phyloP scores from a whole-genome alignment of 2,113 vertebrate species.

The Serilophus lunatus region DNA sequence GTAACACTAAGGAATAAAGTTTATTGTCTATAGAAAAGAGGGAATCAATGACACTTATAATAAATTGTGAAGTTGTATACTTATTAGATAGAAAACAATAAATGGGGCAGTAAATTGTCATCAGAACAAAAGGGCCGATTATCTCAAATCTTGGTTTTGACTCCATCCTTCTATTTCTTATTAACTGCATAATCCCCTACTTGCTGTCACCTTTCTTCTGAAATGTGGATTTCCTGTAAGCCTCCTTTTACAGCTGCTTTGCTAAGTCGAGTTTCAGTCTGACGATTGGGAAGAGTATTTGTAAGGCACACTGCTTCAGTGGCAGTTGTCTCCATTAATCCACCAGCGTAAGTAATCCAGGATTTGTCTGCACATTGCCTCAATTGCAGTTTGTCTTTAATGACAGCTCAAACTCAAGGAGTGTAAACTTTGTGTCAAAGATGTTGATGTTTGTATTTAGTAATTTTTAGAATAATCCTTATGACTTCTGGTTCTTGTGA shows the following conservation, averaged over 20 bases:
- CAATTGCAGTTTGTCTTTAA: background rate
- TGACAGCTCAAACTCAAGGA: background rate
- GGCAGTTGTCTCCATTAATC: background rate
- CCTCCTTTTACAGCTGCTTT: background rate
- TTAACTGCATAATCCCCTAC: background rate
- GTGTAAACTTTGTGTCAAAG: background rate
- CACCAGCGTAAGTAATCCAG: background rate
- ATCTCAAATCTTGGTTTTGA: background rate
- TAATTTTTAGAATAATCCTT: background rate
- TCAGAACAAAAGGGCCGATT: background rate
- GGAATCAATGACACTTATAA: background rate
- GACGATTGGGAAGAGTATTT: background rate
- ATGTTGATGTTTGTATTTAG: background rate
- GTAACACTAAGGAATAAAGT: background rate
- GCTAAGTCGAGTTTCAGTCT: background rate
- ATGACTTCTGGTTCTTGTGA: background rate
- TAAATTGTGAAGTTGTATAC: background rate
- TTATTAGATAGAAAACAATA: background rate
- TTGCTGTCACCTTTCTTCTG: background rate
- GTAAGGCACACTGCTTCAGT: background rate
- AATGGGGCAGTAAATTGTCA: background rate
- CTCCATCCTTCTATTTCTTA: background rate
- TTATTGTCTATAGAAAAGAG: background rate
- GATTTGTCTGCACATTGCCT: background rate
- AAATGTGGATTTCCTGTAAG: background rate